Conservation (phyloP, 2,888 invertebrate genomes). For the Dasypolia templi region DNA sequence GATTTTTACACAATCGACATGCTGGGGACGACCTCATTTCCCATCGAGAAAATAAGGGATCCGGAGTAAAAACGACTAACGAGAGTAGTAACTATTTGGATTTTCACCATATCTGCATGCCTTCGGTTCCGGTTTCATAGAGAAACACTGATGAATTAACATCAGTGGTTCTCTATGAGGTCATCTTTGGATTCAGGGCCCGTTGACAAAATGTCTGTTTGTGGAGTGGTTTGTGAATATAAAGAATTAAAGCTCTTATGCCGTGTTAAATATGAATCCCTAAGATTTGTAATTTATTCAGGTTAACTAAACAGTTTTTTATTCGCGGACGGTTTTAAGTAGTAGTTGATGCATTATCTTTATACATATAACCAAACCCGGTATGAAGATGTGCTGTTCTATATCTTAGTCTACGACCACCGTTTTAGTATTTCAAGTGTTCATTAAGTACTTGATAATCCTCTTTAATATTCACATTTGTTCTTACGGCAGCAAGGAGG, state of each 20-base stretch:
- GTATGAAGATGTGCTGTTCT: not conserved
- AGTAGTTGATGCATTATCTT: not conserved
- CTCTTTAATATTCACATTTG: not conserved
- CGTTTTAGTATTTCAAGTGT: not conserved
- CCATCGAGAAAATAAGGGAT: not conserved
- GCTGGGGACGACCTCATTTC: no score
- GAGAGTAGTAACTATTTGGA: not conserved
- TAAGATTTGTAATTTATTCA: no score
- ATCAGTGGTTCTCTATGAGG: no score
- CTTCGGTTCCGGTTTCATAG: no score
- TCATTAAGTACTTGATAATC: not conserved
- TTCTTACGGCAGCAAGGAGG: slow-evolving; percentile 22
- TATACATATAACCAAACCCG: not conserved
- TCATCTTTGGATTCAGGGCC: not conserved
- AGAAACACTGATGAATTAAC: no score
- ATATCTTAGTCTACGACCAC: not conserved
- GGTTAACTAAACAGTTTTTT: no score
- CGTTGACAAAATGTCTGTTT: not conserved
- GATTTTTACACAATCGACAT: no score
- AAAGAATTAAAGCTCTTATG: not conserved
- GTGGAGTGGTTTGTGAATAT: not conserved
- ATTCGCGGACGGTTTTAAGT: not conserved
- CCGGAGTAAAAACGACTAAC: not conserved
- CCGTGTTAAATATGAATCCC: not conserved
- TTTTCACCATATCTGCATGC: not conserved